Base-by-base conservation (phyloP, 2,888 invertebrate species). In the Phasia obesa region DNA sequence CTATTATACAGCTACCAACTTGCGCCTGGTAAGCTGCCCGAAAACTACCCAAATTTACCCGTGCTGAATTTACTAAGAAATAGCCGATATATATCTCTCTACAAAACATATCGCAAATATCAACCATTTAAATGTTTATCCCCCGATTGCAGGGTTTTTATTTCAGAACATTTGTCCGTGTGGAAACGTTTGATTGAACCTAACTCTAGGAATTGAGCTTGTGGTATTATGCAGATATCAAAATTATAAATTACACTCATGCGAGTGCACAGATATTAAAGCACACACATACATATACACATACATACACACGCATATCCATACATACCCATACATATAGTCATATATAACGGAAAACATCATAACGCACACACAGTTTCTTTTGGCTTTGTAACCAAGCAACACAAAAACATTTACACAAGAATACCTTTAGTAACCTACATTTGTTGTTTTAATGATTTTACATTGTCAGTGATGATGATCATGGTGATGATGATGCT, bases 211-310 rank as follows among this genome's bases (percentile, higher is more conserved):
- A 79, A 83, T 79, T 79, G 65, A 83, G 71, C 71, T 79, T 83
- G 75, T 75, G 71, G 79, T 75, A 62, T 75, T 75, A 71, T 71
- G 60, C 79, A 79, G 79, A 75, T 83, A 79, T 83, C 71, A 83
- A 79, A 80, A 71, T 71, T 65, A 71, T 75, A 71, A 78, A 55
- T 71, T 47, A 55, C 49, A 71, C 23, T 64, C 35, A 13, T 53
- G 9, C 1, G n/a, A 3, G n/a, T 25, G 25, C 25, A 35, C 17
- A 49, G 25, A 67, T 4, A 47, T 15, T n/a, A 3, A 9, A 9
- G 0, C 17, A 76, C 15, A 62, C 17, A 35, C 17, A 60, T 31
- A 7, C n/a, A n/a, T n/a, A n/a, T n/a, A n/a, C n/a, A n/a, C 9
- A 38, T 6, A 49, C 31, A 57, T 3, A 44, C 31, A 64, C 13